A percentile compares a stretch with the other conserved stretches of the same genome.
Evolutionary conservation across 2,113 vertebrate genomes (phyloP).

Genomic region (Tupaia chinensis): DNA sequence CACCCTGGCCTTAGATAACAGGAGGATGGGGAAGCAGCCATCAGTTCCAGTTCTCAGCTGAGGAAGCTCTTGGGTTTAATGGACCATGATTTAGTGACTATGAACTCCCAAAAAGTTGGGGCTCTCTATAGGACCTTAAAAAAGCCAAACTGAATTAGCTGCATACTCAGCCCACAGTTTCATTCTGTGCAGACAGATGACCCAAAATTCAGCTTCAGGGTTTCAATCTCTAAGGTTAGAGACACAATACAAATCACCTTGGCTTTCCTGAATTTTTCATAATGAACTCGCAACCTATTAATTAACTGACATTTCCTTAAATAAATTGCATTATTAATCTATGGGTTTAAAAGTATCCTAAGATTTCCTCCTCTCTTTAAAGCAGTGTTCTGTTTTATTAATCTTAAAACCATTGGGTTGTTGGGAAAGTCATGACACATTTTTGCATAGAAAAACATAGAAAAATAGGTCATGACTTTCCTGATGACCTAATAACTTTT

Average conservation of each 20-base stretch:
- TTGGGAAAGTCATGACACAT: no score
- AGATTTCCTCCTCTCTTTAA: not conserved
- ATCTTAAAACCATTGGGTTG: not conserved
- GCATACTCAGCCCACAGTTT: not conserved
- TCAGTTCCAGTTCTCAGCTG: not conserved
- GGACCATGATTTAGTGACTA: not conserved
- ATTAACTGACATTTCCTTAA: not conserved
- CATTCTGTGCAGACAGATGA: not conserved
- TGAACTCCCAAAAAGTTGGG: not conserved
- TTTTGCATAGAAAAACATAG: no score
- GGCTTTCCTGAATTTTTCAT: not conserved
- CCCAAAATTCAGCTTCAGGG: not conserved
- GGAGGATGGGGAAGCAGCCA: not conserved
- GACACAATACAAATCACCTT: not conserved
- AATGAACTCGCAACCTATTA: not conserved
- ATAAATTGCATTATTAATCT: not conserved
- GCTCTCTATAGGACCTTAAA: not conserved
- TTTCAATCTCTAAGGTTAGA: not conserved
- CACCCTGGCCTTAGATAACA: not conserved
- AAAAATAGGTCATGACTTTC: no score
- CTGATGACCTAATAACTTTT: not conserved
- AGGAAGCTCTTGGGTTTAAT: not conserved
- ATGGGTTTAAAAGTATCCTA: not conserved
- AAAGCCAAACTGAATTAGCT: not conserved
- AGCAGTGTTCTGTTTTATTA: constrained; percentile 19